Conservation (phyloP, 2,888 invertebrate species). For the Pseudococcus jackbeardsleyi region DNA sequence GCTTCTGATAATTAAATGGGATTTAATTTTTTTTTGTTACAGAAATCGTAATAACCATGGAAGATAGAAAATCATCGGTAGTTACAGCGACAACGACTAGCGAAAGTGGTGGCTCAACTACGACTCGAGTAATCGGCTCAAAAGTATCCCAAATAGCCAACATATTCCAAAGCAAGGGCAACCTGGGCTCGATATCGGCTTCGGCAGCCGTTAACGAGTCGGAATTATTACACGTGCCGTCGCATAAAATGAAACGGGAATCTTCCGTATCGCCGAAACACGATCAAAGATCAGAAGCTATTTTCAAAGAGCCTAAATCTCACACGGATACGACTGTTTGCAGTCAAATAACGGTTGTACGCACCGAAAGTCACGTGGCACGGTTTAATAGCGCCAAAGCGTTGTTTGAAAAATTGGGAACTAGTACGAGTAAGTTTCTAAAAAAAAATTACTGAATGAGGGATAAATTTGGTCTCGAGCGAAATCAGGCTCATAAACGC, state of each 20-base stretch:
- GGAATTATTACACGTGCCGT: conserved; percentile 67
- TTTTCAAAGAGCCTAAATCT: conserved; percentile 68
- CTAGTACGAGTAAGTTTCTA: conserved; percentile 55
- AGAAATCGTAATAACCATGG: conserved; percentile 66
- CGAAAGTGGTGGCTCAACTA: conserved; percentile 51
- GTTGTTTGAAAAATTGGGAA: conserved; percentile 88
- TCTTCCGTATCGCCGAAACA: conserved; percentile 68
- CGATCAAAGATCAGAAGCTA: conserved; percentile 68
- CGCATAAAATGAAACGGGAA: conserved; percentile 69
- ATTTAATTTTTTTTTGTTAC: not conserved
- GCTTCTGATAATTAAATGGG: not conserved
- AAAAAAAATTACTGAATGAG: no score
- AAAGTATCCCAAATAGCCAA: conserved; percentile 94
- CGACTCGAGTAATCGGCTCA: conserved; percentile 75
- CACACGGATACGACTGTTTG: conserved; percentile 70
- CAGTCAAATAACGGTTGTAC: conserved; percentile 79
- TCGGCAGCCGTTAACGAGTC: conserved; percentile 67
- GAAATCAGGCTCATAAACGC: no score
- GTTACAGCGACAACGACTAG: not conserved
- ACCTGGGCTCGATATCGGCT: conserved; percentile 67
- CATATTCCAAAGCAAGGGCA: conserved; percentile 78
- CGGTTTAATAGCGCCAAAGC: conserved; percentile 92
- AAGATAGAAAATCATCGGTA: conserved; percentile 67
- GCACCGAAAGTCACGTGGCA: conserved; percentile 91
- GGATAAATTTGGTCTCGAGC: no score